Evolutionary conservation across 2,888 invertebrate species (phyloP), one percentile per base, ranked within the genome.

Genomic region (Seira sanloemensis): DNA sequence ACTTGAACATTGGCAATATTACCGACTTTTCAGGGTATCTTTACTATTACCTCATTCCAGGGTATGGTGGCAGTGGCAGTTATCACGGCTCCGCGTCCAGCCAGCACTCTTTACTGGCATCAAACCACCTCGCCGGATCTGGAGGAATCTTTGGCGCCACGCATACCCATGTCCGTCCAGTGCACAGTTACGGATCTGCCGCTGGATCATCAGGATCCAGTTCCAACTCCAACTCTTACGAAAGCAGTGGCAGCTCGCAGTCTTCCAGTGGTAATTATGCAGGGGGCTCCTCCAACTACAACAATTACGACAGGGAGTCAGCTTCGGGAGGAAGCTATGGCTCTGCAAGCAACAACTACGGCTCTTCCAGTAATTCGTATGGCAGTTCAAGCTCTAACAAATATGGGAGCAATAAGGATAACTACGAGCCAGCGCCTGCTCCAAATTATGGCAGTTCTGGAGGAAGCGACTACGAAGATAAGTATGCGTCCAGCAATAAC

Each of bases 71-170:
- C 21, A n/a, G 16, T 50, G 65, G 67, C 21, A 18, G 73, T 9
- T 65, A 72, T 46, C 46, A 72, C 62, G 69, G 65, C 19, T n/a
- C 65, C 7, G 78, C 71, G 4, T 67, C 76, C n/a, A 76, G 37
- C 19, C 72, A 79, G 9, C 54, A 79, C 27, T 74, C 16, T 27
- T 37, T 9, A 4, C 27, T 16, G 27, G 65, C 16, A 54, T 12
- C 26, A 58, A 4, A 58, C n/a, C 25, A 74, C 19, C 62, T 26
- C 9, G 21, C 62, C 7, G 75, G 26, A 5, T 75, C 65, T 9
- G 62, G 62, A 26, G 58, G n/a, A 26, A 74, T n/a, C 54, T 54
- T 50, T n/a, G 54, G 21, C 7, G 19, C 7, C n/a, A n/a, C n/a
- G n/a, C n/a, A n/a, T n/a, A n/a, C n/a, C n/a, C n/a, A n/a, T 72